Evolutionary conservation across 64 coral and sea anemone species (phyloP), one percentile per base, ranked within the genome.

Genomic region (Hydrozoanthus tunicans): DNA sequence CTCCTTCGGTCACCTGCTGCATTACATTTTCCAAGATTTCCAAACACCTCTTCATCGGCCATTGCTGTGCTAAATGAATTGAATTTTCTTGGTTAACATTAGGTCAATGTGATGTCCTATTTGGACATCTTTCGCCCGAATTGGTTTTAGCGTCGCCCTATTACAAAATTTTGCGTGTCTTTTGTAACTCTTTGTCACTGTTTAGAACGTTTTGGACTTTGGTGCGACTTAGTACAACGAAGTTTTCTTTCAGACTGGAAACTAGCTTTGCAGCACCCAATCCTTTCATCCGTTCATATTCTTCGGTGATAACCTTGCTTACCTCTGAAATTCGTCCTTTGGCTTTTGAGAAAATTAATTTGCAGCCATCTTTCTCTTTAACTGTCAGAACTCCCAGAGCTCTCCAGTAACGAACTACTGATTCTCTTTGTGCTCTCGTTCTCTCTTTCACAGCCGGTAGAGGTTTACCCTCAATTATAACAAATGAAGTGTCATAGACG

Each of bases 161-260:
- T 89, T 93, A 56, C 24, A 43, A 55, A 93, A 93, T 43, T 81
- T 89, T 17, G 84, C 65, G 8, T 93, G 81, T 81, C 75, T 13
- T 4, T 59, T 65, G 32, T 72, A 89, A 56, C 58, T 59, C 6
- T 63, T 73, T 89, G 11, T 89, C 84, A 2, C 8, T 71, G 62
- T 93, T 93, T 13, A 93, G 26, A 64, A 93, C 81, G 0, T 89
- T n/a, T 93, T 93, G 84, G 0, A 93, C 84, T 89, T 74, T 89
- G 8, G 0, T 13, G 5, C 70, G 53, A 17, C 86, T 89, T 43
- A 89, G 86, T 12, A 43, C 69, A 26, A 10, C 78, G 13, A 67
- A 67, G 6, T 67, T 67, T 67, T 67, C 11, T 17, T 67, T 67
- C 61, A 25, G 14, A 62, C 72, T 62, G 9, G 54, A 10, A 53